phyloP scores from a whole-genome alignment of 2,113 vertebrate genomes.

The Tachycineta bicolor region DNA sequence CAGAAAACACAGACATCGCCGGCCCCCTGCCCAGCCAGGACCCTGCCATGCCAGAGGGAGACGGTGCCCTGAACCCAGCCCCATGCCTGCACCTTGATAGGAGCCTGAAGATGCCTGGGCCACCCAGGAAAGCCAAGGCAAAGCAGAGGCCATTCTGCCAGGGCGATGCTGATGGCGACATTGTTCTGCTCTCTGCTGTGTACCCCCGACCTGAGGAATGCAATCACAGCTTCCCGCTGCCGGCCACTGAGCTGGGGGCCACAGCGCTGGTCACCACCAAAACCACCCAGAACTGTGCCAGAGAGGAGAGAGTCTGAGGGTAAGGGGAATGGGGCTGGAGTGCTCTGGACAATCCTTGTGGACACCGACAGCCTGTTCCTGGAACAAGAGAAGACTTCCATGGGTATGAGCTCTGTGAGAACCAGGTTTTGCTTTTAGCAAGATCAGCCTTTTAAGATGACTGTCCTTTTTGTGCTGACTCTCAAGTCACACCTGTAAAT shows the following conservation, averaged over 20 bases:
- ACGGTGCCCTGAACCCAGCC: background rate
- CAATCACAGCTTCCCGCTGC: slow-evolving; percentile 71
- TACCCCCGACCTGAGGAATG: background rate
- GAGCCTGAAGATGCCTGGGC: background rate
- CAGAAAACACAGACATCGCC: background rate
- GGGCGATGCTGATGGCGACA: background rate
- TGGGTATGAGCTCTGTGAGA: background rate
- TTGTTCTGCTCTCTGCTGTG: background rate
- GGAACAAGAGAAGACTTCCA: background rate
- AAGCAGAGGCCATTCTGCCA: background rate
- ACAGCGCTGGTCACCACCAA: slow-evolving; percentile 79
- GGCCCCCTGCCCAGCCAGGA: background rate
- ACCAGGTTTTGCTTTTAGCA: background rate
- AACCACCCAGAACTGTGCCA: slow-evolving; percentile 52
- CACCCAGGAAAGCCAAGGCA: background rate
- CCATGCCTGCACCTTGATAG: background rate
- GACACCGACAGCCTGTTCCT: background rate
- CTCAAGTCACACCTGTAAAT: background rate
- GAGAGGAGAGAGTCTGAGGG: slow-evolving; percentile 34
- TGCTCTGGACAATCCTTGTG: background rate
- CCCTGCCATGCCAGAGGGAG: background rate
- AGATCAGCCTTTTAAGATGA: background rate
- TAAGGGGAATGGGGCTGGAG: background rate
- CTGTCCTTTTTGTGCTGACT: background rate
- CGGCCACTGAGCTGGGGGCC: slow-evolving; percentile 78